Base-by-base conservation (phyloP, 2,888 invertebrate genomes). In the Plebejus melissa region DNA sequence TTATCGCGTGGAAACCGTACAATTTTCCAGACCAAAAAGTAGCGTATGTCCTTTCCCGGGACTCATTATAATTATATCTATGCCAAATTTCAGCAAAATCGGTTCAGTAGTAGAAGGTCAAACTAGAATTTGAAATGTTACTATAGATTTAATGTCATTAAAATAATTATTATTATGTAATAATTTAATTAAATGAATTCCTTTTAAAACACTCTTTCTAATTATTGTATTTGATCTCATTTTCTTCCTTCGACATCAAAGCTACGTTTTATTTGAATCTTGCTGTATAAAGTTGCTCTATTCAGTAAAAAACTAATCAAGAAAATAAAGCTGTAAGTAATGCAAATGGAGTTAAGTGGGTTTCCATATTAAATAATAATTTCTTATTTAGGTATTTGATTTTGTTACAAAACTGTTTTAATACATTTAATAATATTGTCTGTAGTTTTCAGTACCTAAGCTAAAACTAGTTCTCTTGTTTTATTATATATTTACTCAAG, bases 241-340 rank as follows among this genome's bases (percentile, higher is more conserved):
- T 65, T 60, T 65, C 11, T 65, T 65, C 32, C 65, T 65, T 65
- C 65, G 65, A 65, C 32, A 65, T 65, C 65, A 36, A 36, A 65
- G 65, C 65, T 32, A 65, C 13, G 16, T 65, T 65, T 36, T 65
- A 65, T 65, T 65, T 65, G 5, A 4, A 65, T 36, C 32, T 32
- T 11, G 28, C 11, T 32, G 32, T 36, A 65, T 32, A 13, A 65
- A 65, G 32, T 65, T 65, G 65, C 65, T 65, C 5, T 4, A 13
- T 65, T 36, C 65, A 65, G 65, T 32, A 65, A 65, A 65, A 65
- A 65, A 65, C 65, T 65, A 65, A 65, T 65, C 65, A 65, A 65
- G 32, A 65, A 65, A 36, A 65, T 65, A 65, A 65, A 65, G 4
- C 65, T 65, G 13, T 36, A 65, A 32, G 65, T 32, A 65, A 65